A percentile compares a stretch with the other conserved stretches of the same genome.
Evolutionary conservation across 2,888 invertebrate species (phyloP).

Genomic region (Nomada fabriciana): DNA sequence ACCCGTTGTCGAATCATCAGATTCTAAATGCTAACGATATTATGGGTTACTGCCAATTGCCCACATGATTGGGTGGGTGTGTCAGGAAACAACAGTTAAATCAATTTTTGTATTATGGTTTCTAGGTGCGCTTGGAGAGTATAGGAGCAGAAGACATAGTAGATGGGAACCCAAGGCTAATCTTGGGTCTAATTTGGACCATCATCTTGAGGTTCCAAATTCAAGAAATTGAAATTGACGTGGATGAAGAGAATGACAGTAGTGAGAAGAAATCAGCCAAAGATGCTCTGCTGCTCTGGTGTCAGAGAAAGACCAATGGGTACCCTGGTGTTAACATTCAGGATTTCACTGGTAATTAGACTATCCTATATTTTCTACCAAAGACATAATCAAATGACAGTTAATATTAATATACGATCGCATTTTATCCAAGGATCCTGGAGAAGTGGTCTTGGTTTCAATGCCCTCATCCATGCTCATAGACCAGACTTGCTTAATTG

Average conservation of each 20-base stretch:
- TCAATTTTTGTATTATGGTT: background rate
- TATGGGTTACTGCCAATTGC: too few relatives aligned
- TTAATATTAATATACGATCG: background rate
- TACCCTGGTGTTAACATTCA: constrained; percentile 95
- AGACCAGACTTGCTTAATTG: constrained; percentile 97
- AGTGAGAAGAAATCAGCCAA: constrained; percentile 99
- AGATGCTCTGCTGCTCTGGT: constrained; percentile 99
- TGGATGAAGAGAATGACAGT: constrained; percentile 97
- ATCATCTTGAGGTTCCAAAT: constrained; percentile 99
- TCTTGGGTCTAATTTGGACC: constrained; percentile 99
- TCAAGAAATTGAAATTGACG: constrained; percentile 98
- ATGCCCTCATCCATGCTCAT: constrained; percentile 99
- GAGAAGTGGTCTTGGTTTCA: constrained; percentile 98
- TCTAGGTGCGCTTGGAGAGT: constrained; percentile 96
- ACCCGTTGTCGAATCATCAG: background rate
- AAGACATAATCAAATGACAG: background rate
- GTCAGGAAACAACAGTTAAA: too few relatives aligned
- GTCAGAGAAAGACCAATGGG: constrained; percentile 98
- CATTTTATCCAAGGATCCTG: constrained; percentile 89
- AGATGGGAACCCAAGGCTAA: constrained; percentile 98
- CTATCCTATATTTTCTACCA: background rate
- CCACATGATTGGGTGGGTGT: too few relatives aligned
- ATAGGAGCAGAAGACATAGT: constrained; percentile 99
- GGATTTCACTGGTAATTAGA: constrained; percentile 89
- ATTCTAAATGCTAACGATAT: background rate